These are phyloP conservation scores for Gandaritis pyraliata DNA, from an alignment of 2,888 invertebrate species.

Conservation along the genomic window DNA sequence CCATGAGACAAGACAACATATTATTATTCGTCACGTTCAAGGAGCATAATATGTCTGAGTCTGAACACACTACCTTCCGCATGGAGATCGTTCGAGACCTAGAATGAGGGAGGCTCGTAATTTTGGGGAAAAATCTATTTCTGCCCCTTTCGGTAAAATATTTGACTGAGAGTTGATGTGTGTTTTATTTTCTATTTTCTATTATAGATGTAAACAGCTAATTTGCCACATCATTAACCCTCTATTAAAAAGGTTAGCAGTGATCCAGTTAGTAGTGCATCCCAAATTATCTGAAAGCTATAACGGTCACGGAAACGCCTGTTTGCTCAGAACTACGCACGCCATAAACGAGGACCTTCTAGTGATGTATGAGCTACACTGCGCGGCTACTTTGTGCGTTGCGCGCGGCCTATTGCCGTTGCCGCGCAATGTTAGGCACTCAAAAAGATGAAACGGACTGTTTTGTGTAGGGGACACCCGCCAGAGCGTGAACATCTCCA, in stretches of 20 bases:
- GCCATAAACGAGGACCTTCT: no score
- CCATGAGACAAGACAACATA: slow-evolving; percentile 5
- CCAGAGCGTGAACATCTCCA: slow-evolving; percentile 42
- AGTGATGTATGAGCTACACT: no score
- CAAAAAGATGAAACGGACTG: no score
- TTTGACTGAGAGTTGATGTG: no score
- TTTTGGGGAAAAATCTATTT: no score
- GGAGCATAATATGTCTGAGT: background rate
- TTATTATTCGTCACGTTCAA: slow-evolving; percentile 19
- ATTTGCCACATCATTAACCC: slow-evolving; percentile 15
- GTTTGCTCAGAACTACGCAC: background rate
- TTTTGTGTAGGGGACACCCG: slow-evolving; percentile 1
- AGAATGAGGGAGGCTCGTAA: no score
- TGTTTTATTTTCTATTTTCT: background rate
- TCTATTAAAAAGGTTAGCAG: slow-evolving; percentile 11
- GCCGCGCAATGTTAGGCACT: no score
- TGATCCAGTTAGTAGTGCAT: slow-evolving; percentile 10
- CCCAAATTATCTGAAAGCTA: slow-evolving; percentile 29
- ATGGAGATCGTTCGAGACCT: no score
- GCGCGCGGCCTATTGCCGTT: no score
- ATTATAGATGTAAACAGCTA: slow-evolving; percentile 2
- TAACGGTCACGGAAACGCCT: slow-evolving; percentile 24
- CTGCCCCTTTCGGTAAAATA: no score
- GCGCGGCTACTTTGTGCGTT: no score
- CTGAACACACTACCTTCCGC: slow-evolving; percentile 1